Evolutionary conservation across 1,140 invertebrate genomes (phyloP), one percentile per base, ranked within the genome.

Genomic region (Aphidius gifuensis): DNA sequence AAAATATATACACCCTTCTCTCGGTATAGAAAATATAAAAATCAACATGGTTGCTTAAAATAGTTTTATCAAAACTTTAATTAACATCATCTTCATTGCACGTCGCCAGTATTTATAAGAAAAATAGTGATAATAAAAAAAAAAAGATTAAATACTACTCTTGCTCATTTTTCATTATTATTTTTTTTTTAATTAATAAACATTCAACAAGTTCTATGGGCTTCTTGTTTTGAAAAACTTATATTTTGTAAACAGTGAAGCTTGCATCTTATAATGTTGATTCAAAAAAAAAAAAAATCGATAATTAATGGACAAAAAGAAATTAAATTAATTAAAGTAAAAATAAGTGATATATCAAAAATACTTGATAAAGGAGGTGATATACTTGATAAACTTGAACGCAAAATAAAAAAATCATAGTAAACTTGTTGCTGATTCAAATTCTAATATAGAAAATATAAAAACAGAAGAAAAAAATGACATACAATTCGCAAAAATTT

Each of bases 391-490:
- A 71, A 83, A 32, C 69, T 94, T 5, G 90, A 96, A 71, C 75
- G 80, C 0, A 78, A 88, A 64, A 21, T 88, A 92, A 66, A 88
- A 88, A 61, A 73, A 76, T 3, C 88, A 94, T 72, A 88, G 88
- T 5, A 86, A 88, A 66, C 78, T 85, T 38, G 80, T 84, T 50
- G 88, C 90, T 39, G 84, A 86, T 62, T 69, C 87, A 0, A 90
- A 92, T 67, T 85, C 86, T 6, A 85, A 86, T 9, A 85, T 86
- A 65, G 90, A 93, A 59, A 85, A 80, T 43, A 82, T 93, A 4
- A 85, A 87, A 61, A 81, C 87, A 57, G 89, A 92, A 70, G 82
- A 87, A 62, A 90, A 90, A 62, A 86, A 87, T 58, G 84, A 86
- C 6, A 84, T 87, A 55, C 86, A 92, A 69, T 77, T 93, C 16